phyloP scores from a whole-genome alignment of 2,888 invertebrate species.

The Nasonovia ribisnigri region DNA sequence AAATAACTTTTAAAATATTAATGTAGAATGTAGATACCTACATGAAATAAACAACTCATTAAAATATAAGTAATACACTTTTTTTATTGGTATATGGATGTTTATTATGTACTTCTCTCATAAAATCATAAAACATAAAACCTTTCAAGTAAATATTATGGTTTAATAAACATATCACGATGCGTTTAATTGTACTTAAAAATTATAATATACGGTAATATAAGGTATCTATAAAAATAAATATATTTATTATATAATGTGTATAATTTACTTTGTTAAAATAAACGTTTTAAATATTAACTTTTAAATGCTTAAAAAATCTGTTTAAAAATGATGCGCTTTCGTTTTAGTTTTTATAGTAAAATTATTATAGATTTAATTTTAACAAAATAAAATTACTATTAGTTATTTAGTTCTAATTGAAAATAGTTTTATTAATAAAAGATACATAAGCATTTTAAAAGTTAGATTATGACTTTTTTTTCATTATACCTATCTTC shows the following conservation, averaged over 20 bases:
- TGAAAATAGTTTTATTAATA: neutral
- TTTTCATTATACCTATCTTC: neutral
- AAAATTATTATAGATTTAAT: neutral
- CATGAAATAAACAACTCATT: constrained; percentile 33
- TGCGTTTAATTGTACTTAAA: neutral
- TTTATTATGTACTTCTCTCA: neutral
- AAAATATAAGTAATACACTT: constrained; percentile 16
- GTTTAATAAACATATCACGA: constrained; percentile 19
- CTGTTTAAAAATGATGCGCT: neutral
- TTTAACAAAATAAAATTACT: neutral
- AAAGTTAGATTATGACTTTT: neutral
- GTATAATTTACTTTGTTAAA: neutral
- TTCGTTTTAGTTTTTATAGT: neutral
- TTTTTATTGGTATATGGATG: neutral
- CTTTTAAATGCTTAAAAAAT: neutral
- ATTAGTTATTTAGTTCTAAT: neutral
- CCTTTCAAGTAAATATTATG: constrained; percentile 23
- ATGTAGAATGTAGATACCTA: neutral
- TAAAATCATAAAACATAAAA: constrained; percentile 50
- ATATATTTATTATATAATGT: neutral
- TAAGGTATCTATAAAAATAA: neutral
- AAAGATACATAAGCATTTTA: neutral
- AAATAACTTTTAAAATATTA: constrained; percentile 27
- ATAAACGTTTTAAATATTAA: neutral
- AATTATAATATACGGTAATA: neutral